Evolutionary conservation across 2,888 invertebrate species (phyloP).

Genomic region (Tetanocera ferruginea): DNA sequence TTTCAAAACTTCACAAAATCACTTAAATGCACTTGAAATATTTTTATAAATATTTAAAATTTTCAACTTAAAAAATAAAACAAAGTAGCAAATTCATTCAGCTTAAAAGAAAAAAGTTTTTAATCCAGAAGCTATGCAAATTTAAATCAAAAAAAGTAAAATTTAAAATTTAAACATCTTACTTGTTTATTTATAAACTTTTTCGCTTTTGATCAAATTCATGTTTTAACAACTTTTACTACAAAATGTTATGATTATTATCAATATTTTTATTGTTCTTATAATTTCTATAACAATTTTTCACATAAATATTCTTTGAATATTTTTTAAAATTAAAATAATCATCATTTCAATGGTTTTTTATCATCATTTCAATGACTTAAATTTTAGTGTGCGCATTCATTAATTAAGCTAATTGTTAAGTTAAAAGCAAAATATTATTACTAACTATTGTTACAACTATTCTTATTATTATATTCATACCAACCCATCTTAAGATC

Average conservation of each 20-base stretch:
- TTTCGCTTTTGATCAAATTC: background rate
- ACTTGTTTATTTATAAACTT: background rate
- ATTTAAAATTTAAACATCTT: too few relatives aligned
- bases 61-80: background rate
- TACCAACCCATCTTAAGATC: constrained; percentile 29
- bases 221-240: background rate
- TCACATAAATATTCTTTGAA: background rate
- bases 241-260: background rate
- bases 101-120: background rate
- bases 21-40: background rate
- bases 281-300: background rate
- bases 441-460: too few relatives aligned
- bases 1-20: background rate
- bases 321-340: background rate
- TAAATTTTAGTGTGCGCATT: too few relatives aligned
- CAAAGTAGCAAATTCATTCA: background rate
- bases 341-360: too few relatives aligned
- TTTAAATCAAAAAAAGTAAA: too few relatives aligned
- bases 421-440: too few relatives aligned
- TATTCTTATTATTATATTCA: background rate
- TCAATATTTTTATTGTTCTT: background rate
- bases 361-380: too few relatives aligned
- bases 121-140: too few relatives aligned
- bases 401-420: too few relatives aligned
- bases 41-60: background rate